A percentile compares a stretch with the other conserved stretches of the same genome.
phyloP scores from a whole-genome alignment of 2,113 vertebrate species.

The Balaenoptera acutorostrata region DNA sequence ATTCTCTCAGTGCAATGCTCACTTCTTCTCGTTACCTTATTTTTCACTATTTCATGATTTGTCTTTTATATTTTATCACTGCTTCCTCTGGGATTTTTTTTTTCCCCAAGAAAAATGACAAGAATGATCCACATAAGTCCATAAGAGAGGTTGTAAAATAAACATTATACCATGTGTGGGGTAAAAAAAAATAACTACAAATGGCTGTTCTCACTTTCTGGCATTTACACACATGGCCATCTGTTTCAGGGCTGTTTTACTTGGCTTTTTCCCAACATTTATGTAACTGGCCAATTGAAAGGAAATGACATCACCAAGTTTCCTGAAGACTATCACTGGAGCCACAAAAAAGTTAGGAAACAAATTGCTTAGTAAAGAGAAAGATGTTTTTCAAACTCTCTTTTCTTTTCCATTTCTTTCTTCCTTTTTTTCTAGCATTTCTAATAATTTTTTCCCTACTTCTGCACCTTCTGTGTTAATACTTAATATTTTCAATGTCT shows the following conservation, averaged over 20 bases:
- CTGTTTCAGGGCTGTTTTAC: slow-evolving; percentile 82
- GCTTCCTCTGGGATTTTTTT: slow-evolving; percentile 67
- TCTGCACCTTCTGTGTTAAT: neutral
- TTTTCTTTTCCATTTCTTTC: slow-evolving; percentile 36
- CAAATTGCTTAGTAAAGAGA: slow-evolving; percentile 71
- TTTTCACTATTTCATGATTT: slow-evolving; percentile 65
- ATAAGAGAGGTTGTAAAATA: slow-evolving; percentile 78
- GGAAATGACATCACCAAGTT: slow-evolving; percentile 84
- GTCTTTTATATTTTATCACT: slow-evolving; percentile 55
- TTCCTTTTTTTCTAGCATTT: neutral
- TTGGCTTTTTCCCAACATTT: slow-evolving; percentile 80
- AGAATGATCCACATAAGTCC: slow-evolving; percentile 74
- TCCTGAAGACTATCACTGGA: slow-evolving; percentile 79
- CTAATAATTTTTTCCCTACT: neutral
- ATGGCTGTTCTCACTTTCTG: slow-evolving; percentile 83
- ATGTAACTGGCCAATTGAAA: slow-evolving; percentile 81
- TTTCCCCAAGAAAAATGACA: slow-evolving; percentile 76
- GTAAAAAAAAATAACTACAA: slow-evolving; percentile 73
- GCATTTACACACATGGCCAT: slow-evolving; percentile 81
- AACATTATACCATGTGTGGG: slow-evolving; percentile 82
- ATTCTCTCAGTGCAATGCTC: neutral
- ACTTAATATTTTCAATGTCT: neutral
- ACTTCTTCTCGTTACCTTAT: slow-evolving; percentile 54
- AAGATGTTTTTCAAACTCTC: slow-evolving; percentile 54
- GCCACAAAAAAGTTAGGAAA: slow-evolving; percentile 67